Conservation (phyloP, 2,888 invertebrate genomes). For the Rhimphoctona megacephalus region DNA sequence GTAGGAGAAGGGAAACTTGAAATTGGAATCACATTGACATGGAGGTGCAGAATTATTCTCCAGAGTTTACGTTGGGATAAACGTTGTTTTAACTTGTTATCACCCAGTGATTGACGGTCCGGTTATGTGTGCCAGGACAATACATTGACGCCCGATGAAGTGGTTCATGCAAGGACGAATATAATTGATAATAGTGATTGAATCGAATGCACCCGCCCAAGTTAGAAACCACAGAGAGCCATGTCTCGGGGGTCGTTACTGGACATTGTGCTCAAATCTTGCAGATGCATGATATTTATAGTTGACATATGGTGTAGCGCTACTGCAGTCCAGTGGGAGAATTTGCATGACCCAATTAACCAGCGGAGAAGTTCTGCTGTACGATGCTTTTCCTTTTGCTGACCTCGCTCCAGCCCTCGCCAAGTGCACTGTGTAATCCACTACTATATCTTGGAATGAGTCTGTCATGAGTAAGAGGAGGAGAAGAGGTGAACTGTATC, state of each 20-base stretch:
- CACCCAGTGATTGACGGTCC: background rate
- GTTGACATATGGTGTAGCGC: constrained; percentile 32
- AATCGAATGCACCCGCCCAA: constrained; percentile 23
- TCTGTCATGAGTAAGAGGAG: background rate
- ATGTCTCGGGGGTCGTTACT: constrained; percentile 15
- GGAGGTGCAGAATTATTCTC: background rate
- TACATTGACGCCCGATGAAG: background rate
- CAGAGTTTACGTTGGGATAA: background rate
- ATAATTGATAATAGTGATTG: constrained; percentile 22
- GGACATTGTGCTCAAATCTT: constrained; percentile 52
- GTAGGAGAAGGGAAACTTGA: background rate
- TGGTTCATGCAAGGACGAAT: background rate
- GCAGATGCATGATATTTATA: constrained; percentile 49
- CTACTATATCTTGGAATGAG: constrained; percentile 21
- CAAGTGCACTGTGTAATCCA: constrained; percentile 50
- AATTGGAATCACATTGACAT: background rate
- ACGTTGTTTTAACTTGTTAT: background rate
- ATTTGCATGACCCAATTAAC: constrained; percentile 72
- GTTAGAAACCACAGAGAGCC: constrained; percentile 6
- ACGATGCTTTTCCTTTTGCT: constrained; percentile 55
- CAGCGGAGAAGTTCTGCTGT: constrained; percentile 38
- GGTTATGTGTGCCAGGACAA: background rate
- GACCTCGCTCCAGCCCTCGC: constrained; percentile 51
- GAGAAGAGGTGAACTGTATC: background rate
- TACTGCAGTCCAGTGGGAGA: constrained; percentile 42